Evolutionary conservation across 2,113 vertebrate species (phyloP).

Genomic region (Callionymus lyra): DNA sequence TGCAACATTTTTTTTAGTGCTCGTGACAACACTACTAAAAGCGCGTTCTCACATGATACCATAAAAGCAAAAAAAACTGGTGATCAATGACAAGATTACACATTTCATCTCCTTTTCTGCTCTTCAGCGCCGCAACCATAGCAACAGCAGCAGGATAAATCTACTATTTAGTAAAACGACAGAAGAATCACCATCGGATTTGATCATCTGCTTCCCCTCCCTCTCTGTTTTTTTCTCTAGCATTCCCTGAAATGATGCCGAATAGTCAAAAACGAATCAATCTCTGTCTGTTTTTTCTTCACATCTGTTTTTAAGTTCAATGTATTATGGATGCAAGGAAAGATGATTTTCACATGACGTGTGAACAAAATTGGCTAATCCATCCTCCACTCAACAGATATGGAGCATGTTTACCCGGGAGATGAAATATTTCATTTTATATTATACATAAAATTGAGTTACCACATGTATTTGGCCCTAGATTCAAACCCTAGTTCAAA

Average conservation of each 20-base stretch:
- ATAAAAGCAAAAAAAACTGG: slow-evolving; percentile 55
- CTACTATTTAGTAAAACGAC: slow-evolving; percentile 46
- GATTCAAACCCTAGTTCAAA: too few relatives aligned
- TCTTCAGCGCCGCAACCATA: slow-evolving; percentile 36
- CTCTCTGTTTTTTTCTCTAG: slow-evolving; percentile 31
- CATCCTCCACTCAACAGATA: too few relatives aligned
- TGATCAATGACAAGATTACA: slow-evolving; percentile 50
- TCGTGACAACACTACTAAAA: slow-evolving; percentile 32
- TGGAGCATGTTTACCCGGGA: too few relatives aligned
- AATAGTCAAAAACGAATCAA: slow-evolving; percentile 23
- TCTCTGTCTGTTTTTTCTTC: slow-evolving; percentile 6
- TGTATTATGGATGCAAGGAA: slow-evolving; percentile 29
- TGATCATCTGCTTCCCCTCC: slow-evolving; percentile 36
- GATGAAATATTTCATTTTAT: too few relatives aligned
- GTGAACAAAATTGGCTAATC: too few relatives aligned
- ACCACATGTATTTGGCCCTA: too few relatives aligned
- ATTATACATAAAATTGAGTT: too few relatives aligned
- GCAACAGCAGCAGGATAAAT: slow-evolving; percentile 49
- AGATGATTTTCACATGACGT: slow-evolving; percentile 5
- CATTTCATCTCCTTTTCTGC: slow-evolving; percentile 10
- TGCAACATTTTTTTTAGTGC: slow-evolving; percentile 28
- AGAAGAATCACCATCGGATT: slow-evolving; percentile 42
- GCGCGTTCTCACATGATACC: slow-evolving; percentile 44
- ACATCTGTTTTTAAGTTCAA: slow-evolving; percentile 35
- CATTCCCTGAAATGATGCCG: slow-evolving; percentile 23